Evolutionary conservation across 1,140 invertebrate genomes (phyloP).

Genomic region (Drosophila mayri): DNA sequence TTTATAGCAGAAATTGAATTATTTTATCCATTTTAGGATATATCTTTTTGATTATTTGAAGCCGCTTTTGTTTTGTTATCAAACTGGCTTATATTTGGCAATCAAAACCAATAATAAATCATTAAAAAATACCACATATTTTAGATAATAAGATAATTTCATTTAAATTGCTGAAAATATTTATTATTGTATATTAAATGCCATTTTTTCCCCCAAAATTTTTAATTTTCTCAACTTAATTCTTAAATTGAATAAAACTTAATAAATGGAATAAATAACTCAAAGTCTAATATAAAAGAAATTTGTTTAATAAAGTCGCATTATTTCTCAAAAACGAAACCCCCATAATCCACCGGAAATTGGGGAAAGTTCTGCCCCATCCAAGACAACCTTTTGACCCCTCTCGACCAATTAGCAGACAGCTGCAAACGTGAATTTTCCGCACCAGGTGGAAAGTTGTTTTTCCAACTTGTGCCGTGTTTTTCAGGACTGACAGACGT

Average conservation of each 20-base stretch:
- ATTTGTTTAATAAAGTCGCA: neutral
- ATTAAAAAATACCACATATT: no score
- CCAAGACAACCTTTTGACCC: constrained; percentile 7
- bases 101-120: no score
- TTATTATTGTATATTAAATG: no score
- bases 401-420: constrained; percentile 34
- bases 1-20: neutral
- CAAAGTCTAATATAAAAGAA: neutral
- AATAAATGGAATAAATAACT: neutral
- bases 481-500: constrained; percentile 39
- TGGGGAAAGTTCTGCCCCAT: neutral
- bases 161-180: no score
- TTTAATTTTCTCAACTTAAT: neutral
- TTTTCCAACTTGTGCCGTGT: constrained; percentile 9
- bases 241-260: neutral
- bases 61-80: no score
- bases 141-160: no score
- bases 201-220: neutral
- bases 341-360: neutral
- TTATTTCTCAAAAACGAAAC: neutral
- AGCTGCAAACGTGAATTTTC: constrained; percentile 28
- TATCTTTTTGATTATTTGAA: no score
- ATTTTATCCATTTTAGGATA: no score
- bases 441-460: constrained; percentile 39
- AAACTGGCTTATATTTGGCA: no score